A percentile compares a stretch with the other conserved stretches of the same genome.
Conservation (phyloP, 2,888 invertebrate genomes). For the Helleia helle region DNA sequence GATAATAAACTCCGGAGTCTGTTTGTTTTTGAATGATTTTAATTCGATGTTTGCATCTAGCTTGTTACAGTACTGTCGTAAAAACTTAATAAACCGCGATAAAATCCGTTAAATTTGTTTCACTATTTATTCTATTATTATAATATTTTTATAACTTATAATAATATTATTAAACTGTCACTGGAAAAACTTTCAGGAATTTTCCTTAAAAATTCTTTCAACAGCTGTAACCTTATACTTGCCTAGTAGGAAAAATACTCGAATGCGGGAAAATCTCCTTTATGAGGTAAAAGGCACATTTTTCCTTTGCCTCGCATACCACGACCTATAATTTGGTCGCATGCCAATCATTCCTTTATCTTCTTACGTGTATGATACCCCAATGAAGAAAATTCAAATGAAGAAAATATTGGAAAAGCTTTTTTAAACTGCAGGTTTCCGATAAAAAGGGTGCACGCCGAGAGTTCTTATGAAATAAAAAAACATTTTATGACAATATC, state of each 20-base stretch:
- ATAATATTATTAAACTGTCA: no score
- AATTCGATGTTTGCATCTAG: no score
- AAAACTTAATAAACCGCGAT: no score
- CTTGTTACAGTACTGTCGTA: no score
- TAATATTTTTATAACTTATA: no score
- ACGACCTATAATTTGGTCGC: constrained; percentile 25
- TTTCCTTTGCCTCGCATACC: constrained; percentile 23
- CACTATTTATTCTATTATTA: no score
- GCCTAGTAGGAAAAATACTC: constrained; percentile 64
- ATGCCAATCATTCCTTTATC: constrained; percentile 47
- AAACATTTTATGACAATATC: neutral
- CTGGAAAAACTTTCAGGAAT: neutral
- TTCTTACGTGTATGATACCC: constrained; percentile 38
- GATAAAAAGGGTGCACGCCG: neutral
- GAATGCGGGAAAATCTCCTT: constrained; percentile 70
- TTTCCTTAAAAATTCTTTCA: constrained; percentile 29
- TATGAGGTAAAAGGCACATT: constrained; percentile 39
- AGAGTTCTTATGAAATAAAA: neutral
- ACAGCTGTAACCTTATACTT: constrained; percentile 31
- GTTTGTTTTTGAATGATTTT: no score
- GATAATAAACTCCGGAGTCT: no score
- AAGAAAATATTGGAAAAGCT: constrained; percentile 53
- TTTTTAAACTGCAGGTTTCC: constrained; percentile 34
- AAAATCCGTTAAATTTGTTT: no score
- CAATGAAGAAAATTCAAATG: constrained; percentile 64